Evolutionary conservation across 2,797 vertebrate genomes (phyloP), one percentile per base, ranked within the genome.

Genomic region (Leontocebus nigricollis): DNA sequence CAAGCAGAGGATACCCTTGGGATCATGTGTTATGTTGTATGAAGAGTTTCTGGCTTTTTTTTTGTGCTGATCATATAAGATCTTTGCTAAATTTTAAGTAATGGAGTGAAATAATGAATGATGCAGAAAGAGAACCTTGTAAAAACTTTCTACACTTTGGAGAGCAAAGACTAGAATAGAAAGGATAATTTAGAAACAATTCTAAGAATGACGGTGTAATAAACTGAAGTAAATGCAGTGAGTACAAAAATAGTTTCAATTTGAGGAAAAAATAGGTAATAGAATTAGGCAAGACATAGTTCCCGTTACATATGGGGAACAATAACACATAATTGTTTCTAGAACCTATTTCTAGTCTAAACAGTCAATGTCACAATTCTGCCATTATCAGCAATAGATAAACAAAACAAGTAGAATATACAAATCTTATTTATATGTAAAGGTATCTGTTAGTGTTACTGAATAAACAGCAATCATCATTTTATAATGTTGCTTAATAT

Each of bases 361-460:
- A 13, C 11, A 50, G 15, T 36, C 57, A 75, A 3, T 12, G 50
- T 64, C 9, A 57, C 52, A 83, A 13, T 50, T 0, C 13, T 84
- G 11, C 17, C 41, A n/a, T 79, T 33, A 73, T 73, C 6, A 46
- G 52, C 24, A 80, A 64, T 27, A 81, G 17, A 2, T 15, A 61
- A 93, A 46, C 5, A 64, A 55, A 15, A 86, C 14, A 6, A 70
- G 12, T 76, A 1, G 8, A 72, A 57, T 72, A 27, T 30, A 20
- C 2, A 75, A 67, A 70, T 64, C n/a, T 81, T 91, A 73, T 27
- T 93, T 94, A 95, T 89, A 80, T 84, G 8, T 81, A 85, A 95
- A 77, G 70, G 82, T 24, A 72, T 61, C 36, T 55, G 1, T 11
- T 80, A n/a, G 11, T 36, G n/a, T 61, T 92, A 95, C 72, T 83